phyloP scores from a whole-genome alignment of 2,113 vertebrate species.

The Macaca nemestrina region DNA sequence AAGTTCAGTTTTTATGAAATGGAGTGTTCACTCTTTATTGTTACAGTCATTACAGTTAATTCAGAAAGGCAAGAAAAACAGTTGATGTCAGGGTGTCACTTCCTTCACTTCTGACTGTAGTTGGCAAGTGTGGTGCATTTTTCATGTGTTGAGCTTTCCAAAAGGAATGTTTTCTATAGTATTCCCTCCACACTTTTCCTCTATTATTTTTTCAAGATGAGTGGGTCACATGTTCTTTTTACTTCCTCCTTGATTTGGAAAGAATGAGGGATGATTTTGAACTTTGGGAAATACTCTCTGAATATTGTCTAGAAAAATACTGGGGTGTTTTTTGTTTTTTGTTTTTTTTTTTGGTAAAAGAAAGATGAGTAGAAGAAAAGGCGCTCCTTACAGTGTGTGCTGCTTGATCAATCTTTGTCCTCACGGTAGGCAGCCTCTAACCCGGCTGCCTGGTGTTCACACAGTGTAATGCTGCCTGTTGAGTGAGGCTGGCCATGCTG shows the following conservation, averaged over 20 bases:
- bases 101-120: background rate
- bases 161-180: background rate
- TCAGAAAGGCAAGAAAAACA: background rate
- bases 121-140: background rate
- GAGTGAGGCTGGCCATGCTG: accelerated
- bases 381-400: too few species aligned
- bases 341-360: background rate
- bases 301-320: background rate
- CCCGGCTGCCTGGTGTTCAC: background rate
- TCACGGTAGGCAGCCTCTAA: too few species aligned
- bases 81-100: background rate
- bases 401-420: accelerated
- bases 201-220: background rate
- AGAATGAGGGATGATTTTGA: background rate
- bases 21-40: background rate
- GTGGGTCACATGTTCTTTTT: background rate
- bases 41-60: background rate
- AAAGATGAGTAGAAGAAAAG: background rate
- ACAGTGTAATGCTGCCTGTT: too few species aligned
- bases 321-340: too few species aligned
- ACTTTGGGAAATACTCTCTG: background rate
- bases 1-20: background rate
- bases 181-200: background rate
- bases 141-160: background rate
- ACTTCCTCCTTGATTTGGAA: background rate